Evolutionary conservation across 2,113 vertebrate genomes (phyloP).

Genomic region (Cyprinodon variegatus): DNA sequence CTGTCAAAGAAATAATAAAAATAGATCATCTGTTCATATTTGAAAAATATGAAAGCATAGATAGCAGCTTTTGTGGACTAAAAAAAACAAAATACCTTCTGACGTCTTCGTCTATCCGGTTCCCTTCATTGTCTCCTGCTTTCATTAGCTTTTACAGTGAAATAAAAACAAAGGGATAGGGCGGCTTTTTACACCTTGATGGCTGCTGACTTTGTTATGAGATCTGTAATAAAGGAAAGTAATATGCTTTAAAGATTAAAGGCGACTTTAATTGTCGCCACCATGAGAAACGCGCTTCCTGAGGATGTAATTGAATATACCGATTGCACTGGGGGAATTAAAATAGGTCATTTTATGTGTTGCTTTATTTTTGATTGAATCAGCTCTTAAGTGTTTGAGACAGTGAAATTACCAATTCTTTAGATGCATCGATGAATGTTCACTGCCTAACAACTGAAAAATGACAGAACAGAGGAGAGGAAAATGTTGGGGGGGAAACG

Average conservation of each 20-base stretch:
- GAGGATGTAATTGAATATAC: slow-evolving; percentile 81
- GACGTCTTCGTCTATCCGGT: slow-evolving; percentile 17
- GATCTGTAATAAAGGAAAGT: slow-evolving; percentile 79
- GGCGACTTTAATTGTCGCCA: slow-evolving; percentile 82
- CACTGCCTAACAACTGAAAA: slow-evolving; percentile 44
- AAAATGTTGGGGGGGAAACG: slow-evolving; percentile 1
- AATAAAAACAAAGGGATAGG: slow-evolving; percentile 73
- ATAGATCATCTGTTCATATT: no score
- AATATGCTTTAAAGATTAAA: slow-evolving; percentile 84
- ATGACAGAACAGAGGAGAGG: slow-evolving; percentile 10
- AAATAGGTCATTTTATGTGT: slow-evolving; percentile 81
- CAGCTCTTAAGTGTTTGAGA: slow-evolving; percentile 78
- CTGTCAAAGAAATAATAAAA: background rate
- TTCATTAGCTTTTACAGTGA: slow-evolving; percentile 78
- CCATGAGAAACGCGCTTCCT: slow-evolving; percentile 74
- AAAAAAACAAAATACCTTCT: background rate
- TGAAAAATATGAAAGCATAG: background rate
- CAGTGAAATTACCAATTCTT: slow-evolving; percentile 78
- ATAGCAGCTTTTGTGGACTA: background rate
- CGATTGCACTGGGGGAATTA: slow-evolving; percentile 73
- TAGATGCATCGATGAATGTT: slow-evolving; percentile 42
- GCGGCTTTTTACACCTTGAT: slow-evolving; percentile 67
- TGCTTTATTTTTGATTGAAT: slow-evolving; percentile 85
- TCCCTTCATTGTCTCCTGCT: slow-evolving; percentile 56
- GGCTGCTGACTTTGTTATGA: slow-evolving; percentile 75